Base-by-base conservation (phyloP, 1,140 invertebrate species). In the Ylistrum balloti region DNA sequence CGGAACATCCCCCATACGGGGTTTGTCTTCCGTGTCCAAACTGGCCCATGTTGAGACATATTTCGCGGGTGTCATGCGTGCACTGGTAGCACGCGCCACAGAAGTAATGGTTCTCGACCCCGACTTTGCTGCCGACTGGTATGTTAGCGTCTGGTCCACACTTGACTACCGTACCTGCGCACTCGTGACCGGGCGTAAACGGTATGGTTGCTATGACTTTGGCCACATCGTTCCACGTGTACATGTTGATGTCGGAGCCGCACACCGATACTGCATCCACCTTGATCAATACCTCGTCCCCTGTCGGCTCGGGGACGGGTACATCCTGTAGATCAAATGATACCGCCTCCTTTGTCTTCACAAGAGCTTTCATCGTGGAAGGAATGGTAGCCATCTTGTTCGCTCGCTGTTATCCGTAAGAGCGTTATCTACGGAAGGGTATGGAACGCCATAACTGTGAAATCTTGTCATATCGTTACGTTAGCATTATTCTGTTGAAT, bases 21-120 rank as follows among this genome's bases (percentile, higher is more conserved):
- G 95, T 95, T 90, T 94, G 92, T 86, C 92, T 93, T 3, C 95
- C 95, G 87, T 95, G 95, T 15, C 95, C 95, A 91, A 94, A 95
- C 91, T 95, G 95, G 0, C 94, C 95, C 95, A 95, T 95, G 74
- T 94, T 93, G 87, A 88, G 88, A 88, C 95, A 95, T 56, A 95
- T 95, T 34, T 94, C 95, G 33, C 91, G 89, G 85, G 92, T 87
- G 56, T 93, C 94, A 90, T 95, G 91, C 28, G 90, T 88, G 88
- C 95, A 95, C 90, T 95, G 95, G 86, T 93, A 95, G 90, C 95
- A 95, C 0, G 92, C 41, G 5, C 95, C 95, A 88, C 95, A 95
- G 91, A 90, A 95, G 85, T 94, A 95, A 86, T 95, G 95, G 87
- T 95, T 95, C 89, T 95, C 95, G 20, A 95, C 95, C 0, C 94